Evolutionary conservation across 2,888 invertebrate genomes (phyloP).

Genomic region (Linnaemya vulpina): DNA sequence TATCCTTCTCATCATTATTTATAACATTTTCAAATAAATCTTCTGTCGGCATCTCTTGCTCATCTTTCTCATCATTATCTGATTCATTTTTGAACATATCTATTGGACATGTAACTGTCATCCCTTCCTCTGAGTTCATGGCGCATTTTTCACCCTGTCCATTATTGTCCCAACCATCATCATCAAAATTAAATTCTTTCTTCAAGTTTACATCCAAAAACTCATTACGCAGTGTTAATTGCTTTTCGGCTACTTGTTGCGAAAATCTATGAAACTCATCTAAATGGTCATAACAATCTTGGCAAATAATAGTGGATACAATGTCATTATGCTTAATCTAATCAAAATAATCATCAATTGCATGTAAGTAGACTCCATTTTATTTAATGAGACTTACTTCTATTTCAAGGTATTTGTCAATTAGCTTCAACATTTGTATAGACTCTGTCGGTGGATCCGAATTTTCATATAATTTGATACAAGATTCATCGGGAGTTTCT

Average conservation of each 20-base stretch:
- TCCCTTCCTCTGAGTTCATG: conserved; percentile 16
- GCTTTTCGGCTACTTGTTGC: conserved; percentile 70
- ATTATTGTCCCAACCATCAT: conserved; percentile 32
- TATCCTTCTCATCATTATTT: conserved; percentile 56
- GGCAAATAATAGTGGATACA: conserved; percentile 72
- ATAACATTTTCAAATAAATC: conserved; percentile 42
- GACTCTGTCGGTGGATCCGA: conserved; percentile 55
- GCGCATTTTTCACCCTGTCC: conserved; percentile 24
- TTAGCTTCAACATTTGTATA: conserved; percentile 77
- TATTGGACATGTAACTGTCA: conserved; percentile 51
- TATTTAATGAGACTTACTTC: conserved; percentile 73
- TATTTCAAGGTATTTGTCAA: conserved; percentile 78
- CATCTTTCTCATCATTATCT: conserved; percentile 62
- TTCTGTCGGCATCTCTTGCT: conserved; percentile 58
- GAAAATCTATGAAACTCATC: conserved; percentile 73
- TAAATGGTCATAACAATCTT: conserved; percentile 72
- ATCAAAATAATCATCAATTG: conserved; percentile 2
- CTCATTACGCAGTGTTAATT: conserved; percentile 71
- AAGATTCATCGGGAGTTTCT: conserved; percentile 56
- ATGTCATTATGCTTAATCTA: conserved; percentile 72
- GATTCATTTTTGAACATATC: conserved; percentile 61
- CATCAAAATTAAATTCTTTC: conserved; percentile 54
- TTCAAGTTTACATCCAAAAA: conserved; percentile 72
- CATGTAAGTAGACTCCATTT: conserved; percentile 23
- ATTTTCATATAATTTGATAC: conserved; percentile 61